Base-by-base conservation (phyloP, 2,797 vertebrate genomes). In the Perodicticus potto region DNA sequence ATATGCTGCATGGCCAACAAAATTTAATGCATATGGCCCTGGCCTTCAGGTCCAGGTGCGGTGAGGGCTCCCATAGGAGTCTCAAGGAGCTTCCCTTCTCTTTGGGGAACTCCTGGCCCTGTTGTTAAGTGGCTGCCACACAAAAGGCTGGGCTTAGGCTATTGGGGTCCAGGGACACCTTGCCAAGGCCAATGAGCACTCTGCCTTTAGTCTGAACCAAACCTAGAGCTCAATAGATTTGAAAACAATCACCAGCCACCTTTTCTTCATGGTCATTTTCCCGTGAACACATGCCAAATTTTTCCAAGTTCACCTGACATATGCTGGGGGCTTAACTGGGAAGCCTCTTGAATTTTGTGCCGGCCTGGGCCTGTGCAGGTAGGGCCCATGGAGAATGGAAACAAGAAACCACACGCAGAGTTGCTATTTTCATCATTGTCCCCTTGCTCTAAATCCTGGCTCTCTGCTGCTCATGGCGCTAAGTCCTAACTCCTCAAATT, bases 291-390 rank as follows among this genome's bases (percentile, higher is more conserved):
- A 94, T 74, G 91, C 69, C 76, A 96, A 78, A 72, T 86, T 94
- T 95, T 86, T 40, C 69, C 84, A 96, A 78, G 78, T 94, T 97
- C 87, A 87, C 12, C 55, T 94, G 96, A 93, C 91, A 87, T 82
- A 55, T 92, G 78, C 87, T 89, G 25, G 34, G 9, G 34, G 55
- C 32, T 77, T 96, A 72, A 32, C 43, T 74, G 61, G 43, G 69
- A 10, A 94, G 83, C 53, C 27, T 89, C 57, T 86, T 70, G 88
- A 85, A 88, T 90, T 77, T 53, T 86, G 72, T 81, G 45, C 19
- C 19, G 14, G 9, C 8, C 55, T 22, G 27, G 19, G 7, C 8
- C 55, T 82, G 25, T 8, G 14, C 59, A 96, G 49, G 55, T 89
- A 25, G 67, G 70, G 69, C 43, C 93, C 57, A 43, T 22, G 37